Conservation (phyloP, 2,113 vertebrate species). For the Herpetotheres cachinnans region DNA sequence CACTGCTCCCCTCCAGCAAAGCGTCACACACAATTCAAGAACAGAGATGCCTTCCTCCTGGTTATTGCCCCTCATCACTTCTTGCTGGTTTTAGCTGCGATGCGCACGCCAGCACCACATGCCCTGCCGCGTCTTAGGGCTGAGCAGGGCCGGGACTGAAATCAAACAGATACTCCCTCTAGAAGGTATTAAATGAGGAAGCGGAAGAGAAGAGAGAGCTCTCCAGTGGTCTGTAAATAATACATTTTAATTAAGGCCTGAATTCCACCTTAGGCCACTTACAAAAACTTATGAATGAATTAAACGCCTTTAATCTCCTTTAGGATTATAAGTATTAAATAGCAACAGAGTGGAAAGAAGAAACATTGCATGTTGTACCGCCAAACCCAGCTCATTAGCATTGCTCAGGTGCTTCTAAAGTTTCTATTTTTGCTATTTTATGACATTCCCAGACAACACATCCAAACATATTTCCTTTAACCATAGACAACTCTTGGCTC, state of each 20-base stretch:
- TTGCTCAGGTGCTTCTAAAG: accelerated
- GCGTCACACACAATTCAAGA: accelerated
- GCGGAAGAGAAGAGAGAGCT: neutral
- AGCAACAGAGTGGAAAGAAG: neutral
- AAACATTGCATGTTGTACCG: accelerated
- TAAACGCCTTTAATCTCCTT: neutral
- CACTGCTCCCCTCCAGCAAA: neutral
- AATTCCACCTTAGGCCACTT: neutral
- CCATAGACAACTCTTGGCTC: accelerated
- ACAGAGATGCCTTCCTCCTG: neutral
- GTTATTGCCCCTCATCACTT: accelerated
- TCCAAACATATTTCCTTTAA: neutral
- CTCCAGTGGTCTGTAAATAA: neutral
- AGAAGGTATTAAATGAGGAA: neutral
- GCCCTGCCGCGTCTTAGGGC: accelerated
- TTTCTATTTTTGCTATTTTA: neutral
- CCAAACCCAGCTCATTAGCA: neutral
- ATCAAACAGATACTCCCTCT: neutral
- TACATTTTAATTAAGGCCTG: neutral
- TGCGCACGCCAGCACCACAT: accelerated
- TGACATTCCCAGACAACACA: neutral
- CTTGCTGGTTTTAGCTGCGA: accelerated
- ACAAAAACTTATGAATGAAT: neutral
- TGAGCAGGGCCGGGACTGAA: neutral
- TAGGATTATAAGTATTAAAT: neutral